Conservation (phyloP, 2,888 invertebrate species). For the Dasypolia templi region DNA sequence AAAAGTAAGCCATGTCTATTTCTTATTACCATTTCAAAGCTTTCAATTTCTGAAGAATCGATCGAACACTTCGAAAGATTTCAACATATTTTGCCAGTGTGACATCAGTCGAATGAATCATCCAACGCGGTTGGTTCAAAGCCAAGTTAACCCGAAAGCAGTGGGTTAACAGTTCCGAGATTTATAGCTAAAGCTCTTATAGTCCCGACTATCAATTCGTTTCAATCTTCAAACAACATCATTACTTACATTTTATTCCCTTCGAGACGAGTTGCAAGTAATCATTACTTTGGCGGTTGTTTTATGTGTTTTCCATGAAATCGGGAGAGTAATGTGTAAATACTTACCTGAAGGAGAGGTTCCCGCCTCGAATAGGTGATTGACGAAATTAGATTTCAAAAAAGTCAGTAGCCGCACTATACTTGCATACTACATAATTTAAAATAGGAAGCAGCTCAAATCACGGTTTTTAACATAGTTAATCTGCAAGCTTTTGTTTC, state of each 20-base stretch:
- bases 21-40: background rate
- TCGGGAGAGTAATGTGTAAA: constrained; percentile 30
- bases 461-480: too few species aligned
- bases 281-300: constrained; percentile 53
- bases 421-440: background rate
- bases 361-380: background rate
- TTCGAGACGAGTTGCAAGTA: constrained; percentile 19
- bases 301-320: constrained; percentile 50
- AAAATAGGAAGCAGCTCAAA: background rate
- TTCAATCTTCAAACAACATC: constrained; percentile 57
- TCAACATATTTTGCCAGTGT: constrained; percentile 6
- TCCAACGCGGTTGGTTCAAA: constrained; percentile 36
- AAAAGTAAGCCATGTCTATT: background rate
- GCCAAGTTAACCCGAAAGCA: constrained; percentile 28
- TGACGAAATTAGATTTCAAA: background rate
- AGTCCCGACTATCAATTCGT: constrained; percentile 46
- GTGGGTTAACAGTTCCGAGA: constrained; percentile 43
- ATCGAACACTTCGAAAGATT: background rate
- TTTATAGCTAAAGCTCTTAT: constrained; percentile 35
- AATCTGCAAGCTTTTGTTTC: too few species aligned
- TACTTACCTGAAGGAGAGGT: constrained; percentile 4
- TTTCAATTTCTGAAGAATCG: constrained; percentile 9
- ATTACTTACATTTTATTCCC: constrained; percentile 47
- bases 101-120: background rate
- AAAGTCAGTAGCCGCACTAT: background rate